Base-by-base conservation (phyloP, 2,888 invertebrate genomes). In the Andricus quercusramuli region DNA sequence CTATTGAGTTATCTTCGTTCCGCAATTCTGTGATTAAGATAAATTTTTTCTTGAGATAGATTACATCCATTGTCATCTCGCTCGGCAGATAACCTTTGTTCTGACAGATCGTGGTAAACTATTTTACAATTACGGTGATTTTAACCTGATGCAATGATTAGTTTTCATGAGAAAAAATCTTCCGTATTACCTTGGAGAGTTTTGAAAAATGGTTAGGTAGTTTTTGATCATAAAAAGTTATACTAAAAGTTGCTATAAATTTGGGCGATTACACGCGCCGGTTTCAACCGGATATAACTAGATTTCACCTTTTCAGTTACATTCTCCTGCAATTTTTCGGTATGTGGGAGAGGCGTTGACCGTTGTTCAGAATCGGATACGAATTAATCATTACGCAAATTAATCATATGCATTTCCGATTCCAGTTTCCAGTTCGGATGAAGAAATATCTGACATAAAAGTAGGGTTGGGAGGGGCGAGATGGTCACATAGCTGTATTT, bases 251-350 rank as follows among this genome's bases (percentile, higher is more conserved):
- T 25, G 9, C n/a, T 25, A 15, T 13, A 62, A 25, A 15, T 6
- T 0, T 25, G 1, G 4, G 25, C 29, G 17, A 62, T 5, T 1
- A 62, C 13, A 3, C 22, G 2, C 25, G 15, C 62, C 62, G 62
- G 62, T 29, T 62, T 62, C 17, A 62, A 25, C 62, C 25, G 62
- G 62, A 62, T 29, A 62, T 62, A 62, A 25, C 62, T 62, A 29
- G 62, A 25, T 62, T 62, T 17, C 62, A 29, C 15, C 62, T 62
- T 25, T 25, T 62, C 62, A 15, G 62, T 29, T 15, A 17, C 62
- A 15, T 62, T 62, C 62, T 62, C 15, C 62, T 22, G 25, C 59
- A 62, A 25, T 62, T 62, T 62, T 62, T 62, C 25, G 1, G 17
- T 25, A 6, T 25, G 15, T 62, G 25, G 62, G 25, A 62, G 25